phyloP scores from a whole-genome alignment of 2,888 invertebrate genomes.

The Eurytoma californica region DNA sequence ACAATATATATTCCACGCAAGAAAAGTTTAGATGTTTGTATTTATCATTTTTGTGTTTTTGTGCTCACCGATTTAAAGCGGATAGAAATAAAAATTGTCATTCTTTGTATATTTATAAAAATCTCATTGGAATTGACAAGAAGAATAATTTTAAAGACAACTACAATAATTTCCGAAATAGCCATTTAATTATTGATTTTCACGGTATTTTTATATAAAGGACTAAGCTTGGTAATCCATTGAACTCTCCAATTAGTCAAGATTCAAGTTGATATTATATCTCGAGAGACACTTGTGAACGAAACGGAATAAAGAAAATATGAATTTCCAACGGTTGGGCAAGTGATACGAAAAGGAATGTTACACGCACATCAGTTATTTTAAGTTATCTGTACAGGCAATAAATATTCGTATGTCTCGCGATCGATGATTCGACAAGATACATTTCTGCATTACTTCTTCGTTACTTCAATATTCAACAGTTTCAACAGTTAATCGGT shows the following conservation, averaged over 20 bases:
- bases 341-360: slow-evolving; percentile 14
- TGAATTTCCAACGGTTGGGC: slow-evolving; percentile 12
- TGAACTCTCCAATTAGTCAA: no score
- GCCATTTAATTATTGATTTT: neutral
- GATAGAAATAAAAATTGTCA: neutral
- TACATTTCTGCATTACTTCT: slow-evolving; percentile 6
- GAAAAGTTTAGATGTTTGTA: neutral
- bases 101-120: slow-evolving; percentile 37
- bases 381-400: slow-evolving; percentile 41
- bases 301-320: slow-evolving; percentile 21
- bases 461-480: slow-evolving; percentile 33
- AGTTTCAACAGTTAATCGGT: slow-evolving; percentile 18
- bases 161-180: no score
- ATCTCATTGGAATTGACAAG: neutral
- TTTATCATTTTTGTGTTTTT: slow-evolving; percentile 5
- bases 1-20: neutral
- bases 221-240: neutral
- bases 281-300: slow-evolving; percentile 6
- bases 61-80: slow-evolving; percentile 8
- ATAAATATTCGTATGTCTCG: slow-evolving; percentile 16
- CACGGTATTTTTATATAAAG: slow-evolving; percentile 7
- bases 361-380: slow-evolving; percentile 39
- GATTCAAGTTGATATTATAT: no score
- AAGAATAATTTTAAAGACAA: no score
- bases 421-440: slow-evolving; percentile 39